Conservation (phyloP, 2,113 vertebrate genomes). For the Lophura nycthemera region DNA sequence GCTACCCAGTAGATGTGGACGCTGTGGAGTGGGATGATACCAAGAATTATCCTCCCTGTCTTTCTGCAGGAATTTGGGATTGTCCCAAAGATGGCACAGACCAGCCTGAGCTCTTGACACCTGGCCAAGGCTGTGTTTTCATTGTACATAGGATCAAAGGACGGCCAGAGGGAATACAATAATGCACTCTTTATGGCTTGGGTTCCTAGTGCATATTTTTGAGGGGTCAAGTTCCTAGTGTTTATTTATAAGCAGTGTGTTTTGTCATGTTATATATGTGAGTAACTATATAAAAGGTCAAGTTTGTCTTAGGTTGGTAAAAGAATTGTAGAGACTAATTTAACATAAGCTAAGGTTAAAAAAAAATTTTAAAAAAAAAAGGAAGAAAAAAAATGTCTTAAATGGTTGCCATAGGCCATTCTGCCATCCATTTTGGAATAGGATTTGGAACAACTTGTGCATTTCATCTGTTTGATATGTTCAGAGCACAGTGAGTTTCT, state of each 20-base stretch:
- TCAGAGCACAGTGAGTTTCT: constrained; percentile 69
- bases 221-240: neutral
- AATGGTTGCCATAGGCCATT: neutral
- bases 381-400: neutral
- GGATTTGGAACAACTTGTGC: constrained; percentile 71
- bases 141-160: neutral
- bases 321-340: neutral
- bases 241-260: neutral
- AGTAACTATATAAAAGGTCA: neutral
- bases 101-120: neutral
- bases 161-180: neutral
- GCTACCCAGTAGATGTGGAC: neutral
- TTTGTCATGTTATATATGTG: neutral
- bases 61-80: neutral
- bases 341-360: neutral
- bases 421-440: constrained; percentile 21
- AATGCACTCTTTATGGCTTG: neutral
- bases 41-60: neutral
- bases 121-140: neutral
- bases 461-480: constrained; percentile 74
- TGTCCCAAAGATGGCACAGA: neutral
- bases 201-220: neutral
- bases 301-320: neutral
- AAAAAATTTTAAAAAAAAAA: neutral
- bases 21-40: neutral